A percentile compares a stretch with the other conserved stretches of the same genome.
These are phyloP conservation scores for Kryptolebias marmoratus DNA, from an alignment of 2,113 vertebrate species.

Conservation along the genomic window DNA sequence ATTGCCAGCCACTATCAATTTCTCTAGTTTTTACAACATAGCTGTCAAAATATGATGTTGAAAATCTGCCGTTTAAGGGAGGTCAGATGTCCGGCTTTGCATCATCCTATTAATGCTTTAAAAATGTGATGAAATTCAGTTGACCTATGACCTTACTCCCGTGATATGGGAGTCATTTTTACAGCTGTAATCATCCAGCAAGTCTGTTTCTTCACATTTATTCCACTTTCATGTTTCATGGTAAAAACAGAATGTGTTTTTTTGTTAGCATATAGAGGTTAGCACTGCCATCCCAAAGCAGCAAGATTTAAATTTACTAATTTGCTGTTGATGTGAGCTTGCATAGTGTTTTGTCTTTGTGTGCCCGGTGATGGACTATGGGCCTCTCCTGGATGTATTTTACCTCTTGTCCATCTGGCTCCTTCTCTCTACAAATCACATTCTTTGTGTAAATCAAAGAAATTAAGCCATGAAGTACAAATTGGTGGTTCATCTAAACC, in stretches of 20 bases:
- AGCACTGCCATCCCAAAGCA: neutral
- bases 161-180: neutral
- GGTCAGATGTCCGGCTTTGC: slow-evolving; percentile 23
- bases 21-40: slow-evolving; percentile 21
- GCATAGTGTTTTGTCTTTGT: neutral
- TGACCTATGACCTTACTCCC: neutral
- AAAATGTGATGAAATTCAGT: slow-evolving; percentile 16
- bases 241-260: neutral
- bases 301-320: neutral
- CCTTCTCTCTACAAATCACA: slow-evolving; percentile 11
- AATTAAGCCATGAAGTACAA: slow-evolving; percentile 19
- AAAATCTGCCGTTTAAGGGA: slow-evolving; percentile 43
- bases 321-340: neutral
- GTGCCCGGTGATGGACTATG: neutral
- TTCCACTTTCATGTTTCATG: neutral
- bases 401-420: slow-evolving; percentile 1
- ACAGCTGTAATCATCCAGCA: neutral
- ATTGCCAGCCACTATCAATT: slow-evolving; percentile 37
- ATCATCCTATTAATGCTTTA: slow-evolving; percentile 17
- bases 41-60: slow-evolving; percentile 39
- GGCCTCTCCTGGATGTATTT: neutral
- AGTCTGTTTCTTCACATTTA: neutral
- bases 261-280: neutral
- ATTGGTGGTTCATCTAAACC: slow-evolving; percentile 23
- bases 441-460: slow-evolving; percentile 20